phyloP scores from a whole-genome alignment of 2,797 vertebrate species.

The Lagodon rhomboides region DNA sequence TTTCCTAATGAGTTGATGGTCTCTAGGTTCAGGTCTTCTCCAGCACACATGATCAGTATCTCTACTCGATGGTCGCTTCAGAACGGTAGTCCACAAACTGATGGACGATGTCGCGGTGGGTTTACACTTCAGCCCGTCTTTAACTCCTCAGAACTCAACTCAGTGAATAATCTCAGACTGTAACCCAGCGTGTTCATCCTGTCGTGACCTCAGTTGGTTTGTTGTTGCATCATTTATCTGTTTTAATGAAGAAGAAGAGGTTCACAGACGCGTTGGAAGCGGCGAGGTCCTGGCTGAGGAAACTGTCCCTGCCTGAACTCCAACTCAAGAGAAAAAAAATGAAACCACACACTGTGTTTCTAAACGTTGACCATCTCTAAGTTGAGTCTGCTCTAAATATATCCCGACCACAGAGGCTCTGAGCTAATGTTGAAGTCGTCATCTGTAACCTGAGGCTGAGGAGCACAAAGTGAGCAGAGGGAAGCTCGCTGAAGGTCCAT shows the following conservation, averaged over 20 bases:
- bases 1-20: no score
- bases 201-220: neutral
- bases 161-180: neutral
- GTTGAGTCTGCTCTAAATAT: conserved; percentile 56
- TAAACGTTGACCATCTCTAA: conserved; percentile 37
- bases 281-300: no score
- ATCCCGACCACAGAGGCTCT: conserved; percentile 42
- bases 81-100: no score
- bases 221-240: neutral
- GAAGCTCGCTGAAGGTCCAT: conserved; percentile 18
- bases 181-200: neutral
- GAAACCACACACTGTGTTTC: conserved; percentile 19
- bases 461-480: neutral
- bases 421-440: conserved; percentile 49
- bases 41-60: no score
- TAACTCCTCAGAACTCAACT: no score
- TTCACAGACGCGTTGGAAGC: neutral
- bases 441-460: neutral
- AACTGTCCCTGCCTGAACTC: conserved; percentile 41
- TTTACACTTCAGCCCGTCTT: no score
- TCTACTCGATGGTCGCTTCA: no score
- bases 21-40: no score
- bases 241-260: no score
- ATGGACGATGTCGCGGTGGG: no score
- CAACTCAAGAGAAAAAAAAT: neutral